Conservation (phyloP, 1,140 invertebrate genomes). For the Hycleus cichorii region DNA sequence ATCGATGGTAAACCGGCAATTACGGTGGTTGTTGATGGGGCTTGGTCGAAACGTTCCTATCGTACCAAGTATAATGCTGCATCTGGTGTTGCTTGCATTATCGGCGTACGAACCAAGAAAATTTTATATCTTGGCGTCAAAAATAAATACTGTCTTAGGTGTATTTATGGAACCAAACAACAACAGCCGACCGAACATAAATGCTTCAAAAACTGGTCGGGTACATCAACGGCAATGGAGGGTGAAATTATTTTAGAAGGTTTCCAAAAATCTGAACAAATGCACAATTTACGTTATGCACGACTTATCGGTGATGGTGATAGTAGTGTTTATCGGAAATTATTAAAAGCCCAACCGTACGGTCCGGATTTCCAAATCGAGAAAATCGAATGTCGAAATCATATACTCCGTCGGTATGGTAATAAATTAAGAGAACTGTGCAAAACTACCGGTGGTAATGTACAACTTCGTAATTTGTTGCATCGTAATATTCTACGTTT, state of each 20-base stretch:
- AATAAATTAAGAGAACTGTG: constrained; percentile 3
- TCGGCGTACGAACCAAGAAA: constrained; percentile 34
- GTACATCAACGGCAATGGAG: background rate
- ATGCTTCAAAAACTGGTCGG: constrained; percentile 1
- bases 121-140: constrained; percentile 32
- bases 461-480: no score
- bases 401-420: constrained; percentile 21
- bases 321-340: constrained; percentile 31
- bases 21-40: constrained; percentile 22
- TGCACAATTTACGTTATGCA: background rate
- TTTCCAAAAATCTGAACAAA: background rate
- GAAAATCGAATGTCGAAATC: constrained; percentile 31
- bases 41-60: constrained; percentile 29
- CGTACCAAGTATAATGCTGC: constrained; percentile 25
- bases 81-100: constrained; percentile 29
- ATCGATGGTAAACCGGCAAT: no score
- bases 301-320: constrained; percentile 34
- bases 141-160: constrained; percentile 34
- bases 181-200: background rate
- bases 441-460: no score
- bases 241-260: background rate
- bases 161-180: constrained; percentile 27
- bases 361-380: constrained; percentile 27
- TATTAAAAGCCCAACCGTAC: constrained; percentile 9
- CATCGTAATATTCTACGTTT: no score